A percentile compares a stretch with the other conserved stretches of the same genome.
These are phyloP conservation scores for Pelobates fuscus DNA, from an alignment of 2,113 vertebrate species.

Conservation along the genomic window DNA sequence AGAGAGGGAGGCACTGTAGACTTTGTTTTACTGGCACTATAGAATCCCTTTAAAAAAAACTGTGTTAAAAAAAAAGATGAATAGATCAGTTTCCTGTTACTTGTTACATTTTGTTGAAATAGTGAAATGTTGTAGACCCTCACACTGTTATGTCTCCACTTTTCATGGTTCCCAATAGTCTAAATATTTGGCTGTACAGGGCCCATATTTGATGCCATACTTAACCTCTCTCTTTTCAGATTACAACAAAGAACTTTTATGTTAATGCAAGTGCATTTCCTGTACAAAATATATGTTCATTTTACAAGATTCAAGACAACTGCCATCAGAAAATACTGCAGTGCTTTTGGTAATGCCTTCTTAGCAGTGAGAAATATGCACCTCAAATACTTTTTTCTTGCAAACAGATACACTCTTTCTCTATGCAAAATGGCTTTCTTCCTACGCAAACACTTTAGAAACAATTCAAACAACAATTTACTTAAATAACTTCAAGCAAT, in stretches of 20 bases:
- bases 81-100: too few relatives aligned
- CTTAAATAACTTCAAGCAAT: neutral
- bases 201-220: too few relatives aligned
- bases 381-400: neutral
- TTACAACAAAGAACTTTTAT: neutral
- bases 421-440: conserved; percentile 2
- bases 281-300: neutral
- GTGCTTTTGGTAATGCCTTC: neutral
- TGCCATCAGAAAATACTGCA: neutral
- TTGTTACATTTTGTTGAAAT: too few relatives aligned
- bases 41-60: too few relatives aligned
- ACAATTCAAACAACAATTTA: conserved; percentile 26
- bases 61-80: too few relatives aligned
- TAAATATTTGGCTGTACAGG: too few relatives aligned
- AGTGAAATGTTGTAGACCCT: too few relatives aligned
- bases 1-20: too few relatives aligned
- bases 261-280: neutral
- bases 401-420: neutral
- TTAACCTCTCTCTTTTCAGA: too few relatives aligned
- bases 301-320: neutral
- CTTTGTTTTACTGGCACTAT: too few relatives aligned
- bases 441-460: conserved; percentile 25
- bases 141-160: too few relatives aligned
- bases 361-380: neutral
- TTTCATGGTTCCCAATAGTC: too few relatives aligned